phyloP scores from a whole-genome alignment of 2,888 invertebrate species.

The Eupeodes latifasciatus region DNA sequence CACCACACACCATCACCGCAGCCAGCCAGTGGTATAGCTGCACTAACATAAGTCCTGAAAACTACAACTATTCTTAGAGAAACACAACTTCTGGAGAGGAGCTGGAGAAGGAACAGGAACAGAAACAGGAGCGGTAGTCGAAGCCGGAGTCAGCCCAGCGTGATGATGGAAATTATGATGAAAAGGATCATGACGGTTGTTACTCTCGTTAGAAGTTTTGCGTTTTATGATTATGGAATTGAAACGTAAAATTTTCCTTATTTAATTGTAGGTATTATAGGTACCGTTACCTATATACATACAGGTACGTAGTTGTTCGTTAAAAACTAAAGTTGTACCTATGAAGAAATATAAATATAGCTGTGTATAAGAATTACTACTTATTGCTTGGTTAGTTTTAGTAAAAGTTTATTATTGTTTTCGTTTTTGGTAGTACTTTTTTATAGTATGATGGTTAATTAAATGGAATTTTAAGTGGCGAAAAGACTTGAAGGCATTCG shows the following conservation, averaged over 20 bases:
- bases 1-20: background rate
- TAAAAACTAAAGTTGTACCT: background rate
- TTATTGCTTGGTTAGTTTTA: no score
- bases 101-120: background rate
- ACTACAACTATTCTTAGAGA: conserved; percentile 10
- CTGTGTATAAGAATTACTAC: no score
- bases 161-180: conserved; percentile 28
- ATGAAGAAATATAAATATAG: no score
- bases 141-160: background rate
- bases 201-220: conserved; percentile 37
- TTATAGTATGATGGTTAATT: background rate
- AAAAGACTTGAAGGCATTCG: conserved; percentile 4
- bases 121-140: background rate
- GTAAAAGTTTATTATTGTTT: background rate
- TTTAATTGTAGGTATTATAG: conserved; percentile 20
- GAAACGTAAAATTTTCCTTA: conserved; percentile 54
- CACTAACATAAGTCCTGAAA: conserved; percentile 19
- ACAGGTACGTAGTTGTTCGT: background rate
- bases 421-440: background rate
- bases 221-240: conserved; percentile 28
- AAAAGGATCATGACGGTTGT: conserved; percentile 47
- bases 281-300: background rate
- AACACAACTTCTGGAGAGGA: conserved; percentile 8
- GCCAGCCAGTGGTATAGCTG: background rate
- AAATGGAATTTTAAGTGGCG: conserved; percentile 13